Evolutionary conservation across 2,888 invertebrate species (phyloP).

Genomic region (Halictus ligatus): DNA sequence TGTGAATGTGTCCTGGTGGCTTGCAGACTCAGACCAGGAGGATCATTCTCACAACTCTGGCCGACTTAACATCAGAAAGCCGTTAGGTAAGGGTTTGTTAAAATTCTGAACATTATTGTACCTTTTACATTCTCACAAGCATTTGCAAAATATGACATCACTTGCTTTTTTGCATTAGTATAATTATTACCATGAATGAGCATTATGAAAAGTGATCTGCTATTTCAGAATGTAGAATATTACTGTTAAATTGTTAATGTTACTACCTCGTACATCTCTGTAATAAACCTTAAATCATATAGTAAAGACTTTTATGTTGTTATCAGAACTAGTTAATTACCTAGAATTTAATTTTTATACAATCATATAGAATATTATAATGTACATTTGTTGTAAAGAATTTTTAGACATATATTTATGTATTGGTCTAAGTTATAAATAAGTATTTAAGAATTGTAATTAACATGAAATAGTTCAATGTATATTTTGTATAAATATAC

Average conservation of each 20-base stretch:
- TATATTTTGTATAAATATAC: conserved; percentile 1
- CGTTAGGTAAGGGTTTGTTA: conserved; percentile 85
- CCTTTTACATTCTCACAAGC: conserved; percentile 38
- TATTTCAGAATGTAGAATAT: conserved; percentile 39
- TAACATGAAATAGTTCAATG: not conserved
- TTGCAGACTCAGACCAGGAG: conserved; percentile 84
- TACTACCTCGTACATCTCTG: conserved; percentile 18
- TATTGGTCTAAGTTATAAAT: conserved; percentile 33
- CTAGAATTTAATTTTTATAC: conserved; percentile 15
- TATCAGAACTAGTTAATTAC: conserved; percentile 35
- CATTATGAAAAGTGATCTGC: conserved; percentile 22
- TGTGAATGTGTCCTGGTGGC: conserved; percentile 83
- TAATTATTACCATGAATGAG: conserved; percentile 32
- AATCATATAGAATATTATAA: conserved; percentile 13
- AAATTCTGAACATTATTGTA: conserved; percentile 37
- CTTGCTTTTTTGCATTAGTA: conserved; percentile 46
- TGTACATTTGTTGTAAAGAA: conserved; percentile 10
- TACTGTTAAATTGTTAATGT: conserved; percentile 14
- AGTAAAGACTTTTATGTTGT: conserved; percentile 14
- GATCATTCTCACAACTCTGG: conserved; percentile 83
- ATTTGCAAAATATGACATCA: conserved; percentile 45
- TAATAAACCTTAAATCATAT: conserved; percentile 21
- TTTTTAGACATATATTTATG: conserved; percentile 26
- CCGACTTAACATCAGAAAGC: conserved; percentile 86
- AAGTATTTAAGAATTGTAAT: conserved; percentile 15